Evolutionary conservation across 2,888 invertebrate genomes (phyloP), one percentile per base, ranked within the genome.

Genomic region (Drosophila melanosoma): DNA sequence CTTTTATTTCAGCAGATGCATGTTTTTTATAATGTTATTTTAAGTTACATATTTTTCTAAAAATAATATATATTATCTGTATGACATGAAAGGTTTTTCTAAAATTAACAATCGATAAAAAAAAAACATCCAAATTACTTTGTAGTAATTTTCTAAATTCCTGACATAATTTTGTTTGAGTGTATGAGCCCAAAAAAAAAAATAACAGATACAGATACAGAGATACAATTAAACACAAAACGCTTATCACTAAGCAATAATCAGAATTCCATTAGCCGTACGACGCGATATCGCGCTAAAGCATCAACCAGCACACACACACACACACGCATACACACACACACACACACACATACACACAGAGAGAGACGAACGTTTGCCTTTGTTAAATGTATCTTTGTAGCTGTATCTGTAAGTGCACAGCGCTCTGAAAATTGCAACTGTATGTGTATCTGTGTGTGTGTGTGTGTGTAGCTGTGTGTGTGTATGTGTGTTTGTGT

Each of bases 241-340:
- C 88, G 89, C 90, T 91, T 91, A 91, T 91, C 91, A 85, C 88
- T 87, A 88, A 90, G 87, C 91, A 92, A 92, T 91, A 91, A 91
- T 91, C 91, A 90, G 91, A 91, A 92, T 91, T 91, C 91, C 91
- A 91, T 91, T 91, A 91, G 91, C 92, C 90, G 91, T 91, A 89
- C 78, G 87, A 87, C 82, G 82, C 82, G 88, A 86, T 87, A 87
- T 87, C 87, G 79, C 82, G 69, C 76, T 81, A 80, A 87, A 89
- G 88, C 87, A 87, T 87, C 87, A 82, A 84, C 71, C 75, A 69
- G 52, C 67, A 62, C 67, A 71, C 57, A 56, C 23, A 67, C 63
- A 35, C 35, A 49, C 51, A 67, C 51, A 65, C 35, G 67, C 56
- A 69, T 63, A 53, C 49, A 60, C 52, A 68, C 53, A 60, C 29